A percentile compares a stretch with the other conserved stretches of the same genome.
Conservation (phyloP, 2,888 invertebrate species). For the Volucella inflata region DNA sequence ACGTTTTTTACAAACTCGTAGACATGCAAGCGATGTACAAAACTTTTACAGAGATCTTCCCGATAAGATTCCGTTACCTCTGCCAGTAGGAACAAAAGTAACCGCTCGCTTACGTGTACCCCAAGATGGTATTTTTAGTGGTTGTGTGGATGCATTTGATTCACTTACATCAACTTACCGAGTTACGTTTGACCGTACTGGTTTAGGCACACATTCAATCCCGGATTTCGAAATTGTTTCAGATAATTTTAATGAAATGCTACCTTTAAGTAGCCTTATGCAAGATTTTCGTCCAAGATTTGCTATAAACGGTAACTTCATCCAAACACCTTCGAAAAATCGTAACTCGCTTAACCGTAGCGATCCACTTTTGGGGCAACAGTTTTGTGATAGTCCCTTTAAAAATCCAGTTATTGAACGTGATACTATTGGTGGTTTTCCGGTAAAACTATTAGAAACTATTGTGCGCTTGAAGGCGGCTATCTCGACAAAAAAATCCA, state of each 20-base stretch:
- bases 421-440: slow-evolving; percentile 90
- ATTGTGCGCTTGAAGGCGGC: slow-evolving; percentile 95
- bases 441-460: slow-evolving; percentile 92
- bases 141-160: slow-evolving; percentile 97
- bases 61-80: slow-evolving; percentile 95
- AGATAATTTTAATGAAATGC: slow-evolving; percentile 95
- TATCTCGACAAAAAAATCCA: slow-evolving; percentile 91
- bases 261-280: slow-evolving; percentile 92
- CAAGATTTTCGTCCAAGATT: slow-evolving; percentile 91
- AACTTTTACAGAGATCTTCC: slow-evolving; percentile 94
- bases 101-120: slow-evolving; percentile 95
- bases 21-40: slow-evolving; percentile 88
- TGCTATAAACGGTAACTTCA: slow-evolving; percentile 86
- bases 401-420: slow-evolving; percentile 82
- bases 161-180: slow-evolving; percentile 97
- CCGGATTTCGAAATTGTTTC: slow-evolving; percentile 98
- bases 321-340: slow-evolving; percentile 79
- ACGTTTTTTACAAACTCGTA: slow-evolving; percentile 95
- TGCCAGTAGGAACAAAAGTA: slow-evolving; percentile 95
- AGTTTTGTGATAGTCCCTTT: slow-evolving; percentile 83
- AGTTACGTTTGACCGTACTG: slow-evolving; percentile 96
- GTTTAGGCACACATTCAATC: slow-evolving; percentile 96
- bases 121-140: slow-evolving; percentile 97
- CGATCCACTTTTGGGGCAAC: slow-evolving; percentile 88
- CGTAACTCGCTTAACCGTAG: slow-evolving; percentile 84